phyloP scores from a whole-genome alignment of 2,113 vertebrate genomes.

The Jacana jacana region DNA sequence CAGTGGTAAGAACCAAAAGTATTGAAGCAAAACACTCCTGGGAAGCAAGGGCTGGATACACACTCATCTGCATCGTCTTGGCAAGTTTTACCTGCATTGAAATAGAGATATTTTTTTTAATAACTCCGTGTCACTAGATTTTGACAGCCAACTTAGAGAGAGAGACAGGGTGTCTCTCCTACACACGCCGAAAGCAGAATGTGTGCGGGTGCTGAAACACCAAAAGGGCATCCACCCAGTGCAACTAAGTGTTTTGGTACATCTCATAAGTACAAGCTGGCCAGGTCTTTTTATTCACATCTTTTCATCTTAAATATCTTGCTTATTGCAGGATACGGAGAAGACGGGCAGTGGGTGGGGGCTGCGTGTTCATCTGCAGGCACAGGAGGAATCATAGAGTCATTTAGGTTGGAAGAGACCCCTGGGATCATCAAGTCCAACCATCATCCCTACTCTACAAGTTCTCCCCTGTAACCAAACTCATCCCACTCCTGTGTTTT shows the following conservation, averaged over 20 bases:
- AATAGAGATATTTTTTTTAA: not conserved
- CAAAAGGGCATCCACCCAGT: not conserved
- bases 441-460: too few species aligned
- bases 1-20: constrained; percentile 84
- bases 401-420: too few species aligned
- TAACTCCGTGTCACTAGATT: not conserved
- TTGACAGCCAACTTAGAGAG: too few species aligned
- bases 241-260: not conserved
- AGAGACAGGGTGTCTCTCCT: too few species aligned
- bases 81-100: constrained; percentile 80
- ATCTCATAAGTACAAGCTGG: not conserved
- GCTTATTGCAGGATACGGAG: not conserved
- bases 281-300: not conserved
- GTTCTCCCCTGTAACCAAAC: not conserved
- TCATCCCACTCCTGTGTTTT: not conserved
- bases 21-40: constrained; percentile 81
- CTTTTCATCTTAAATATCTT: not conserved
- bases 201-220: not conserved
- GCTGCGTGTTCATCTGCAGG: not conserved
- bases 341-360: not conserved
- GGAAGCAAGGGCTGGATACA: constrained; percentile 78
- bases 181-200: too few species aligned
- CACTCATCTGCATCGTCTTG: constrained; percentile 88
- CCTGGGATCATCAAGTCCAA: too few species aligned
- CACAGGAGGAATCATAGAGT: not conserved